Percentiles rank a stretch among this genome's conserved stretches.
Evolutionary conservation across 2,888 invertebrate species (phyloP).

Genomic region (Nezara viridula): DNA sequence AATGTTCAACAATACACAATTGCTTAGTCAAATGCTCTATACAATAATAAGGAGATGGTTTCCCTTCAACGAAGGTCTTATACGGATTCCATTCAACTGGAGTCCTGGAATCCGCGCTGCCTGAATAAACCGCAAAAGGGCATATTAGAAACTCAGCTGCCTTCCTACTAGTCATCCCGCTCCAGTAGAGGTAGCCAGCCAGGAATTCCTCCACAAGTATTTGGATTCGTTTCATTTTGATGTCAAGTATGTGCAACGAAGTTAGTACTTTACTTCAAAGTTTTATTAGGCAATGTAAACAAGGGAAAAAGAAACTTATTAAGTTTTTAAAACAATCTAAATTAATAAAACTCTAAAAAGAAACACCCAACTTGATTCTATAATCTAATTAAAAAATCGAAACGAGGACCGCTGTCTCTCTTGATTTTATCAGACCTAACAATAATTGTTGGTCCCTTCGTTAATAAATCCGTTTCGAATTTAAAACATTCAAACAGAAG

Average conservation of each 20-base stretch:
- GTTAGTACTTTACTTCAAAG: background rate
- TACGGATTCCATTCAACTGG: background rate
- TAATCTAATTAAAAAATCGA: no score
- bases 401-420: no score
- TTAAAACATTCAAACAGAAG: no score
- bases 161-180: background rate
- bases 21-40: background rate
- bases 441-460: no score
- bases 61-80: background rate
- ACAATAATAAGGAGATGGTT: background rate
- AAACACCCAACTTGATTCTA: no score
- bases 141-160: background rate
- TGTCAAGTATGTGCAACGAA: background rate
- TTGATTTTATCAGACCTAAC: no score
- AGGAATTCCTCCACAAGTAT: background rate
- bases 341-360: no score
- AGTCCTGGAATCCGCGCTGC: background rate
- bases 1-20: no score
- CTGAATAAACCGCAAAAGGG: slow-evolving; percentile 5
- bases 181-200: background rate
- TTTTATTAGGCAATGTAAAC: background rate
- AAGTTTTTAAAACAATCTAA: no score
- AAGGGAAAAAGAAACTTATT: no score
- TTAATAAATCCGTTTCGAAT: no score
- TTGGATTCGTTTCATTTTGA: slow-evolving; percentile 6